phyloP scores from a whole-genome alignment of 1,140 invertebrate genomes.

The Heterodera schachtii region DNA sequence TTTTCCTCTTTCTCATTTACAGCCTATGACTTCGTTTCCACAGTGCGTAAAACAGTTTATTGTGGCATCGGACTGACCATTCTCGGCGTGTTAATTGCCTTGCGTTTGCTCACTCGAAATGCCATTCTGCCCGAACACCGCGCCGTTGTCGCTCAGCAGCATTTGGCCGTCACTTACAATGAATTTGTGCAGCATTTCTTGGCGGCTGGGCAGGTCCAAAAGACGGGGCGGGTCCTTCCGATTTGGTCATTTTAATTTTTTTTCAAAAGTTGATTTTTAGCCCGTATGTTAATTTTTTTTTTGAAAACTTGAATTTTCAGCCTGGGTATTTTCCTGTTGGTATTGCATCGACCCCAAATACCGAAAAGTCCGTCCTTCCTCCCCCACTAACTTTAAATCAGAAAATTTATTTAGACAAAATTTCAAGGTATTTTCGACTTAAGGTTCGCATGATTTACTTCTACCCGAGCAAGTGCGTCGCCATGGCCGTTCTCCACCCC shows the following conservation, averaged over 20 bases:
- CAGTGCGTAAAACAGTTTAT: background rate
- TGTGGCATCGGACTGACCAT: background rate
- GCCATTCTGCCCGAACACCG: background rate
- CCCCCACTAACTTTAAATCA: no score
- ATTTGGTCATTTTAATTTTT: no score
- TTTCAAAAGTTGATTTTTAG: no score
- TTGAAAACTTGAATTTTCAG: no score
- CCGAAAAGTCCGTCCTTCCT: no score
- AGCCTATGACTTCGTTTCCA: no score
- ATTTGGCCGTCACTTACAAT: background rate
- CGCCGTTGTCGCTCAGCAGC: background rate
- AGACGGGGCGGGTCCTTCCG: no score
- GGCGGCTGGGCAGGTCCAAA: background rate
- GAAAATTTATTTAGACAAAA: no score
- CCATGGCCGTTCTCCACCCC: background rate
- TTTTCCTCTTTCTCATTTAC: no score
- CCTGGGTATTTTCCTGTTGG: no score
- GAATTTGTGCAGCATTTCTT: background rate
- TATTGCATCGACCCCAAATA: no score
- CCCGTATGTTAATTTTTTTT: no score
- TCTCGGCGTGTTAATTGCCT: background rate
- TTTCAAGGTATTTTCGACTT: background rate
- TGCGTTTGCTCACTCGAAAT: background rate
- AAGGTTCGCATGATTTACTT: background rate
- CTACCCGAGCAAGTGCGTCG: background rate